phyloP scores from a whole-genome alignment of 2,888 invertebrate species.

The Polydrusus cervinus region DNA sequence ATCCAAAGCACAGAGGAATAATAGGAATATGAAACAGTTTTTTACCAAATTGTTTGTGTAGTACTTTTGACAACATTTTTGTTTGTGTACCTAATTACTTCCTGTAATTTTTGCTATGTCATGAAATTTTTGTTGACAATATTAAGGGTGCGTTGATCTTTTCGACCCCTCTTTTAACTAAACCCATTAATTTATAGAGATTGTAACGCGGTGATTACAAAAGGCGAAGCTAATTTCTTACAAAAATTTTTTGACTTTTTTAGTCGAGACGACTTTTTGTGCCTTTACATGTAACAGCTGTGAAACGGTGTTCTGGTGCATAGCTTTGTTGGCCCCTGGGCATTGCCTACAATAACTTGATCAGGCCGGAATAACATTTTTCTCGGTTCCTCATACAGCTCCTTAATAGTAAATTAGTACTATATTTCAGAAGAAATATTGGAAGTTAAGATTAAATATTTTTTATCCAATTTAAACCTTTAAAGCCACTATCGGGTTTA shows the following conservation, averaged over 20 bases:
- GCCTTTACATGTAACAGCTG: slow-evolving; percentile 45
- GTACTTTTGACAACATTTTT: no score
- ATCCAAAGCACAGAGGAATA: no score
- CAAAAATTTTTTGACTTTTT: slow-evolving; percentile 35
- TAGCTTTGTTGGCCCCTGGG: slow-evolving; percentile 38
- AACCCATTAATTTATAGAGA: slow-evolving; percentile 24
- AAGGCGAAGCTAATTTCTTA: slow-evolving; percentile 33
- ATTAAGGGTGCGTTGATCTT: slow-evolving; percentile 11
- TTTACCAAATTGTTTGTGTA: no score
- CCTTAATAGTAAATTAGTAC: background rate
- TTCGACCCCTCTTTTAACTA: slow-evolving; percentile 4
- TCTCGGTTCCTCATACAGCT: background rate
- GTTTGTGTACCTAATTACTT: no score
- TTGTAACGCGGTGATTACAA: slow-evolving; percentile 13
- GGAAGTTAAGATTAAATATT: no score
- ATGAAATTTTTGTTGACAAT: background rate
- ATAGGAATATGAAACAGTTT: no score
- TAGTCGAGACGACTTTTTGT: slow-evolving; percentile 42
- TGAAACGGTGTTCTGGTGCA: slow-evolving; percentile 41
- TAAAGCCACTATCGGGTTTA: no score
- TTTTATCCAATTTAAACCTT: no score
- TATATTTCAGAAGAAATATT: no score
- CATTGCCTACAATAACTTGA: slow-evolving; percentile 23
- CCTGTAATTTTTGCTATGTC: no score
- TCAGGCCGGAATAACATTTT: slow-evolving; percentile 9